Base-by-base conservation (phyloP, 1,140 invertebrate genomes). In the Brevipalpus yothersi region DNA sequence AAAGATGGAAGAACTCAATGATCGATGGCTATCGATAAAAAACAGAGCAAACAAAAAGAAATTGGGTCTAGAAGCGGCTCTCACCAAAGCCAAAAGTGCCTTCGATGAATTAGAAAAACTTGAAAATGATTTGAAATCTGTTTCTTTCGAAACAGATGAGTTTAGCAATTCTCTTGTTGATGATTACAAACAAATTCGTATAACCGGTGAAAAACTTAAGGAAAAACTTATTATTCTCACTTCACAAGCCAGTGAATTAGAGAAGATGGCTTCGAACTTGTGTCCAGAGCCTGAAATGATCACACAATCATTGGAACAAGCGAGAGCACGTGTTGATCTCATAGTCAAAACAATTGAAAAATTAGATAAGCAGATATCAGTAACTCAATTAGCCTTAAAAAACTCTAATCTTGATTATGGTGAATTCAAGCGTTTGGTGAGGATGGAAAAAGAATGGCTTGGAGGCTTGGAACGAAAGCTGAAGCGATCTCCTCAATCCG, bases 381-480 rank as follows among this genome's bases (percentile, higher is more conserved):
- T 78, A 13, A 69, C 69, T 40, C 66, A 69, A 58, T 74, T 74
- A 65, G 71, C 75, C 49, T 70, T 82, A 51, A 78, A 79, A 65
- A 78, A 82, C 65, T 81, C 81, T 49, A 78, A 80, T 66, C 75
- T 80, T 61, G 79, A 84, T 66, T 79, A 82, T 65, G 82, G 82
- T 42, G 82, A 86, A 74, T 82, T 86, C 69, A 78, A 80, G 68
- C 72, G 53, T 59, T 47, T 67, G 15, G 55, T 66, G 4, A 66
- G 63, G 58, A 61, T 53, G 23, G 84, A 88, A 72, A 79, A 76
- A 61, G 81, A 82, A 55, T 89, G 85, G 78, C 72, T 90, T 60
- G 82, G 86, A 68, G 79, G 81, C 61, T 71, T 92, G 62, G 81
- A 87, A 67, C 82, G 81, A 65, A 80, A 84, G 67, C 73, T 91